Evolutionary conservation across 2,797 vertebrate species (phyloP), one percentile per base, ranked within the genome.

Genomic region (Neomorphus geoffroyi): DNA sequence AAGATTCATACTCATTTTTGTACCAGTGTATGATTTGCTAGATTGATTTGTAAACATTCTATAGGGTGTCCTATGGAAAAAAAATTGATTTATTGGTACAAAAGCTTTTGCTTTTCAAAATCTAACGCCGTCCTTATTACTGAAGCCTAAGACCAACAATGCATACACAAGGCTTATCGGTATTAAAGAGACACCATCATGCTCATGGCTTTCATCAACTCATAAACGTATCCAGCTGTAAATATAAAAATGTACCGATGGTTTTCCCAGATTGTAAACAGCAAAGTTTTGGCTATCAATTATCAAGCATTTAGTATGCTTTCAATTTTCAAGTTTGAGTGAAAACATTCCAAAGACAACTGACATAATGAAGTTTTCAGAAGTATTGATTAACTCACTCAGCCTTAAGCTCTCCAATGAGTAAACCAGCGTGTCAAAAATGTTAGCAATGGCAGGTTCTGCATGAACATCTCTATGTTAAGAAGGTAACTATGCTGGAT

Each of bases 1-100:
- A 88, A 70, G n/a, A 69, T 28, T 48, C 2, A 2, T 30, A 82
- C 2, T 11, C 9, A 54, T n/a, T 84, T 80, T 53, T 56, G 18
- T 41, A 45, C 0, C 1, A 13, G 16, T 1, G 0, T 0, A 1
- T 64, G 15, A 88, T 69, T 57, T 64, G 6, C 56, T 51, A 65
- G 14, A 78, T 13, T 41, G 11, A 74, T 46, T 57, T 0, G 0
- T 18, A 72, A 69, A 62, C 24, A 69, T 58, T 58, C 53, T n/a
- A 24, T n/a, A 81, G 56, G n/a, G 74, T 28, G 19, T 2, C 6
- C 32, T 33, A 43, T 5, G 27, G 64, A 83, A 90, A 83, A 46
- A 79, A 75, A 23, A 54, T 5, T 4, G 78, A 56, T 6, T 11
- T 6, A n/a, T 3, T 2, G 5, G 24, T 82, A 28, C 21, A 65